Percentiles rank a stretch among this genome's conserved stretches.
phyloP scores from a whole-genome alignment of 2,888 invertebrate genomes.

The Chirona hameri region DNA sequence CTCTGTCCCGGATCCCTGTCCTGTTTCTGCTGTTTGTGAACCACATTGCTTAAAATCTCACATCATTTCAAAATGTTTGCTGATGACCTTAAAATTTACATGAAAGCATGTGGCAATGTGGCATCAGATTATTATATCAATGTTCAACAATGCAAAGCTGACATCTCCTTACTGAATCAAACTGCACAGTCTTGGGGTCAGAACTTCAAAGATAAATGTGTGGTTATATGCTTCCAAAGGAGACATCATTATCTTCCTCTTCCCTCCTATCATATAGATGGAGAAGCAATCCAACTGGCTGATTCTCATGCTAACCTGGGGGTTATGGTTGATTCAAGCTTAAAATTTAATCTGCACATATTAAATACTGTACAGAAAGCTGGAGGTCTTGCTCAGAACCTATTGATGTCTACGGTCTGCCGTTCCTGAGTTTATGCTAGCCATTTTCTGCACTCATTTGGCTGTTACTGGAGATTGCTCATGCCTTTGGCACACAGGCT shows the following conservation, averaged over 20 bases:
- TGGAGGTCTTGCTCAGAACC: background rate
- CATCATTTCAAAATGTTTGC: slow-evolving; percentile 29
- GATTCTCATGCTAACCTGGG: background rate
- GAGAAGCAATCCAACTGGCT: background rate
- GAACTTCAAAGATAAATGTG: too few species aligned
- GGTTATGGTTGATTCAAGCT: background rate
- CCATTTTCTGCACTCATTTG: background rate
- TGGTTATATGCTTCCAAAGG: too few species aligned
- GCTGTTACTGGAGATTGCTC: background rate
- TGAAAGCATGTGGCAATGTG: background rate
- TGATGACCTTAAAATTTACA: slow-evolving; percentile 7
- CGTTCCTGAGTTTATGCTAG: background rate
- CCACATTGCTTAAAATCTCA: background rate
- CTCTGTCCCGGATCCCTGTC: slow-evolving; percentile 31
- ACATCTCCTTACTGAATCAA: too few species aligned
- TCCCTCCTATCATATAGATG: background rate
- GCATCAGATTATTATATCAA: background rate
- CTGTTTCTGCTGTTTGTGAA: slow-evolving; percentile 31
- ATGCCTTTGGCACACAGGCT: background rate
- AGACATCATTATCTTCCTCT: too few species aligned
- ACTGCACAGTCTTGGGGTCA: too few species aligned
- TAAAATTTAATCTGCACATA: background rate
- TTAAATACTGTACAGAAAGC: background rate
- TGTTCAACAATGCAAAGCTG: too few species aligned
- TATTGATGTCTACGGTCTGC: background rate